phyloP scores from a whole-genome alignment of 2,888 invertebrate species.

The Parascotia fuliginaria region DNA sequence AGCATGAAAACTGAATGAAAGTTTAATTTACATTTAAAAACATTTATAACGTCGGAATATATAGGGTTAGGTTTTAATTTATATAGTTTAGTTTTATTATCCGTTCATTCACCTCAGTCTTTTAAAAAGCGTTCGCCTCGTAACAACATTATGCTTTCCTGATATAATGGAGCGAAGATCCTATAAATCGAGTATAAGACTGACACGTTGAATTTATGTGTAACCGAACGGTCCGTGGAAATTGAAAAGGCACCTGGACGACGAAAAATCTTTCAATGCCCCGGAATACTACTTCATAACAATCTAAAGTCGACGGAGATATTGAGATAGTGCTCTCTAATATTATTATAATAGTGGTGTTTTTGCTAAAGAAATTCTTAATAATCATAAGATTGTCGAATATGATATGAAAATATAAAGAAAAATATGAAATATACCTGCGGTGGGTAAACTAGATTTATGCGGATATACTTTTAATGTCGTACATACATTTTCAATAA shows the following conservation, averaged over 20 bases:
- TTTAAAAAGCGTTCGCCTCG: too few species aligned
- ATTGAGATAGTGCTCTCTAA: not conserved
- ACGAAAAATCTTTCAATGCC: conserved; percentile 41
- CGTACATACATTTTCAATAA: too few species aligned
- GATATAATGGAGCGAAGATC: conserved; percentile 50
- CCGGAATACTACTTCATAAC: conserved; percentile 17
- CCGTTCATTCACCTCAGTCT: too few species aligned
- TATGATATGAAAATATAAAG: too few species aligned
- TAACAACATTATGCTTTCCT: conserved; percentile 14
- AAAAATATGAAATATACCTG: too few species aligned
- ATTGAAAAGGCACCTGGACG: conserved; percentile 49
- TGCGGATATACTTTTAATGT: too few species aligned
- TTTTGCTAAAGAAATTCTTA: too few species aligned
- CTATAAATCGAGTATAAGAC: conserved; percentile 55
- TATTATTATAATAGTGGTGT: too few species aligned
- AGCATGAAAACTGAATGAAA: not conserved
- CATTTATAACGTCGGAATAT: not conserved
- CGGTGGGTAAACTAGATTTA: too few species aligned
- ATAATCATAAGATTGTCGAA: too few species aligned
- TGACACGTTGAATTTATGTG: conserved; percentile 54
- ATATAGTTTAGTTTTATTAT: too few species aligned
- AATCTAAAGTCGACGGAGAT: not conserved
- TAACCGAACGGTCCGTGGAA: conserved; percentile 42
- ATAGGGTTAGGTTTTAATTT: too few species aligned
- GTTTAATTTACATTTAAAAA: not conserved